Percentiles rank a stretch among this genome's conserved stretches.
Evolutionary conservation across 2,888 invertebrate genomes (phyloP).

Genomic region (Eupelmus urozonus): DNA sequence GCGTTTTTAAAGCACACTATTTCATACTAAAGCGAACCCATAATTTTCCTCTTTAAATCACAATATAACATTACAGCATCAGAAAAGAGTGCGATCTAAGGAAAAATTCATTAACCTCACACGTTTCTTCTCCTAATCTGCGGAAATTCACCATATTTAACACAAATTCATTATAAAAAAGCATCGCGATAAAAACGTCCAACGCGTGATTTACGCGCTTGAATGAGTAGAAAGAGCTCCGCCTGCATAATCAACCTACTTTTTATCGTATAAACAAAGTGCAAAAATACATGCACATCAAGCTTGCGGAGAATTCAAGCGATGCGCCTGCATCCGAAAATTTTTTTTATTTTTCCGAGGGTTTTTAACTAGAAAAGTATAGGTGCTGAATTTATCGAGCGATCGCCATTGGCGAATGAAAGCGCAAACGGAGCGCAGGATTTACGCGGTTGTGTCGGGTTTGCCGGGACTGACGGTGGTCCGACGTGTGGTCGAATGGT

Average conservation of each 20-base stretch:
- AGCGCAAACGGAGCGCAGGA: not conserved
- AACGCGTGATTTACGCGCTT: slow-evolving; percentile 33
- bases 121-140: not conserved
- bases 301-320: slow-evolving; percentile 2
- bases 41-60: slow-evolving; percentile 34
- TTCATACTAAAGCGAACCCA: slow-evolving; percentile 8
- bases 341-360: not conserved
- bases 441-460: slow-evolving; percentile 6
- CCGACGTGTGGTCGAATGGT: not conserved
- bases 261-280: slow-evolving; percentile 13
- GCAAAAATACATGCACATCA: slow-evolving; percentile 2
- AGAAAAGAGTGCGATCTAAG: slow-evolving; percentile 14
- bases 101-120: slow-evolving; percentile 44
- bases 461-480: not conserved
- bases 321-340: not conserved
- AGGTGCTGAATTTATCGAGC: slow-evolving; percentile 23
- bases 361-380: not conserved
- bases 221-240: not conserved
- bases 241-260: not conserved
- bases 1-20: slow-evolving; percentile 5
- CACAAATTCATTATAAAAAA: slow-evolving; percentile 14
- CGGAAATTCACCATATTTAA: slow-evolving; percentile 38
- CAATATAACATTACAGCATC: slow-evolving; percentile 2
- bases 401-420: not conserved
- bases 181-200: slow-evolving; percentile 38